A percentile compares a stretch with the other conserved stretches of the same genome.
phyloP scores from a whole-genome alignment of 2,113 vertebrate species.

The Podarcis muralis region DNA sequence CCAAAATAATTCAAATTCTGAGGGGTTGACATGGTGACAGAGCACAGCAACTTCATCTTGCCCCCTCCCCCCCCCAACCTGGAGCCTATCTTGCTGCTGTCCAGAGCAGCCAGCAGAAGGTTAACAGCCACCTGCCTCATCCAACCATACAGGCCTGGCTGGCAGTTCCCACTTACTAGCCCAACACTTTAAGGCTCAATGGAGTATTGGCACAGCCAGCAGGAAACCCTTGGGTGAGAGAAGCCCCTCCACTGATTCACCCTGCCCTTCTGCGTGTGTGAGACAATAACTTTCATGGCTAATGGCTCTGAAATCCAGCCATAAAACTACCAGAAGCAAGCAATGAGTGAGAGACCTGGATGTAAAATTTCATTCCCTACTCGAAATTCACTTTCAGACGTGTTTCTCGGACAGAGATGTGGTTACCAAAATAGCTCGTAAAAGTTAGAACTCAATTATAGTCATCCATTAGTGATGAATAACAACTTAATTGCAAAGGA shows the following conservation, averaged over 20 bases:
- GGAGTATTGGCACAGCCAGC: neutral
- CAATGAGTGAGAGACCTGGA: neutral
- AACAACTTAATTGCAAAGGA: constrained; percentile 18
- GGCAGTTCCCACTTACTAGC: neutral
- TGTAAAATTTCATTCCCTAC: neutral
- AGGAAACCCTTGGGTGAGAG: neutral
- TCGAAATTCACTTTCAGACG: neutral
- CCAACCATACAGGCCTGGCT: neutral
- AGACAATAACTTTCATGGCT: neutral
- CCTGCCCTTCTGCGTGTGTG: neutral
- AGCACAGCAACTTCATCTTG: neutral
- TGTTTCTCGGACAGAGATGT: neutral
- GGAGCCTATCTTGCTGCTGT: neutral
- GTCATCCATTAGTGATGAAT: neutral
- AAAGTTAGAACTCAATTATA: neutral
- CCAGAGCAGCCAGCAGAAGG: neutral
- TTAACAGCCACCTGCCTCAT: neutral
- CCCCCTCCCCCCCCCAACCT: neutral
- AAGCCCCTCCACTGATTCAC: neutral
- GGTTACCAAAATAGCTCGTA: neutral
- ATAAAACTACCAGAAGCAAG: neutral
- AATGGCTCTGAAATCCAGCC: neutral
- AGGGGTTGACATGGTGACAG: neutral
- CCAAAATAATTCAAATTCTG: neutral
- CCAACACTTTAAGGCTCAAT: neutral